Conservation (phyloP, 1,140 invertebrate species). For the Andrena cerasifolii region DNA sequence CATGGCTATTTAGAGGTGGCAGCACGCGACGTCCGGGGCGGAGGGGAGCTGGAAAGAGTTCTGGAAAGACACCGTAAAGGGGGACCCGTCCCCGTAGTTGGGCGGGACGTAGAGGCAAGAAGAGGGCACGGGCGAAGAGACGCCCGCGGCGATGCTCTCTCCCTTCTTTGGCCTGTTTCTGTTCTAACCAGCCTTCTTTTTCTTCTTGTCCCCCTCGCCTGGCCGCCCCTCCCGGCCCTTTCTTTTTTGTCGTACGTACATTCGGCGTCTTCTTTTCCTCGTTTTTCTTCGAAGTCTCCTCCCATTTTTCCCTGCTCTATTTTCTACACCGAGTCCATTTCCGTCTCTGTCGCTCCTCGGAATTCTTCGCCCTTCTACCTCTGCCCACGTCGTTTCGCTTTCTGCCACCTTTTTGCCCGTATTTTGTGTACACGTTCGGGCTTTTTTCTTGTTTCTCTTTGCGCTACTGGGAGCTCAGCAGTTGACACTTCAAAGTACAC, state of each 20-base stretch:
- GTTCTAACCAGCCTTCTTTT: slow-evolving; percentile 27
- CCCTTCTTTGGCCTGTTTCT: slow-evolving; percentile 28
- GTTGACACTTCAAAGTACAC: not conserved
- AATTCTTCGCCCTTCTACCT: not conserved
- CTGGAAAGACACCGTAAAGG: slow-evolving; percentile 3
- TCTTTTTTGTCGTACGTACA: slow-evolving; percentile 16
- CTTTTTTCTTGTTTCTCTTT: not conserved
- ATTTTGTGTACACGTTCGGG: slow-evolving; percentile 26
- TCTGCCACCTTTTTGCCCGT: slow-evolving; percentile 5
- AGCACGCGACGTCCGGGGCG: not conserved
- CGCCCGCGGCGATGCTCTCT: slow-evolving; percentile 53
- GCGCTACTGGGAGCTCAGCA: not conserved
- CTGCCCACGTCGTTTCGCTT: not conserved
- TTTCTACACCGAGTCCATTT: not conserved
- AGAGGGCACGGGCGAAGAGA: slow-evolving; percentile 46
- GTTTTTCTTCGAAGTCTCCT: slow-evolving; percentile 15
- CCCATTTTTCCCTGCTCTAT: slow-evolving; percentile 8
- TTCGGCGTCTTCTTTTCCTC: not conserved
- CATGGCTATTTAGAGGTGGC: slow-evolving; percentile 63
- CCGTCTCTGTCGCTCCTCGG: not conserved
- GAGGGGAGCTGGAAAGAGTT: slow-evolving; percentile 2
- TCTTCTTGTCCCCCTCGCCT: not conserved
- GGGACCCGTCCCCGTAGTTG: not conserved
- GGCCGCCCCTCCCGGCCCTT: not conserved
- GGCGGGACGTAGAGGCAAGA: slow-evolving; percentile 20